These are phyloP conservation scores for Drosophila burlai DNA, from an alignment of 1,140 invertebrate species.

Conservation along the genomic window DNA sequence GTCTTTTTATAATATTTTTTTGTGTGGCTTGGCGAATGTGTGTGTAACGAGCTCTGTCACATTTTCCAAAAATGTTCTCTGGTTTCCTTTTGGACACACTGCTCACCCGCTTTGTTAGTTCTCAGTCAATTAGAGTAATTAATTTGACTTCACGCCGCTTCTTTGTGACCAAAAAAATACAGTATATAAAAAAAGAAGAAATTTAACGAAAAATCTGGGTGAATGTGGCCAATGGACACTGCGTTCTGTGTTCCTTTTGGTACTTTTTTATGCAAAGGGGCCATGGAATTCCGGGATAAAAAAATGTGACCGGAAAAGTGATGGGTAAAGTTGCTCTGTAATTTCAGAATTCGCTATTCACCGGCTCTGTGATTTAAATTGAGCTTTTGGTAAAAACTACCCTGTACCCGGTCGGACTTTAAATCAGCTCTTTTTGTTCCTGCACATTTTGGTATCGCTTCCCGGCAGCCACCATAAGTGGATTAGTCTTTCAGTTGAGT, in stretches of 20 bases:
- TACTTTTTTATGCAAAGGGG: not conserved
- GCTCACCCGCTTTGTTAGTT: slow-evolving; percentile 52
- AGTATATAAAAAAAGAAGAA: not conserved
- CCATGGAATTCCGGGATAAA: slow-evolving; percentile 1
- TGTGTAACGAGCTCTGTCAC: not conserved
- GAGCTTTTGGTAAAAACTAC: slow-evolving; percentile 3
- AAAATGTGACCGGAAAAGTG: slow-evolving; percentile 13
- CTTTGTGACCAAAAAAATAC: slow-evolving; percentile 27
- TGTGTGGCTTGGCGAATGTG: not conserved
- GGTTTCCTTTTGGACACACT: slow-evolving; percentile 18
- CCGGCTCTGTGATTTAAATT: slow-evolving; percentile 1
- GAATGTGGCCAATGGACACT: slow-evolving; percentile 7
- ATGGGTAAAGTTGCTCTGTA: slow-evolving; percentile 15
- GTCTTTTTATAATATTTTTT: slow-evolving; percentile 6
- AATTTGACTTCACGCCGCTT: slow-evolving; percentile 52
- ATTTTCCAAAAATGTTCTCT: not conserved
- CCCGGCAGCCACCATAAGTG: slow-evolving; percentile 50
- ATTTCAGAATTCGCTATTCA: slow-evolving; percentile 7
- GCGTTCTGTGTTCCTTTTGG: not conserved
- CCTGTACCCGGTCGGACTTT: not conserved
- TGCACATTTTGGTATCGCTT: slow-evolving; percentile 1
- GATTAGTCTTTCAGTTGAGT: slow-evolving; percentile 63
- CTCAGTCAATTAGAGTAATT: slow-evolving; percentile 73
- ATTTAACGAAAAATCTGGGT: slow-evolving; percentile 9
- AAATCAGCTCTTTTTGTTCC: not conserved